These are phyloP conservation scores for Rhea pennata DNA, from an alignment of 2,113 vertebrate species.

Conservation along the genomic window DNA sequence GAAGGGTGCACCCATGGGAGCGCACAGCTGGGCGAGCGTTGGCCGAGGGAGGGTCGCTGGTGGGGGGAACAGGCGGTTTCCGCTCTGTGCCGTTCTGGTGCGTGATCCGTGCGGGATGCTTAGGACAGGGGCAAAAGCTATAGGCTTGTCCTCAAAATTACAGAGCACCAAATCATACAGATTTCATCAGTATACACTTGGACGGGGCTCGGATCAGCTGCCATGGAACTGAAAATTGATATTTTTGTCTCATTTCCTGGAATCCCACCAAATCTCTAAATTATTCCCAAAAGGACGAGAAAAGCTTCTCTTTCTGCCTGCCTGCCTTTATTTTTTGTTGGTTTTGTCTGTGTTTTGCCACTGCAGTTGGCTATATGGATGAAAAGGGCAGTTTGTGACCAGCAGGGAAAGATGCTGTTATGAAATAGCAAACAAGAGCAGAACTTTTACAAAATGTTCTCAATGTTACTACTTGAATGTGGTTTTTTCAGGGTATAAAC, in stretches of 20 bases:
- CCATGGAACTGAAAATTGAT: background rate
- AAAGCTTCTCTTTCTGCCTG: background rate
- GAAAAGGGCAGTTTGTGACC: constrained; percentile 30
- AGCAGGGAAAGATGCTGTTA: background rate
- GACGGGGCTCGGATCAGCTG: background rate
- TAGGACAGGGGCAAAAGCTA: background rate
- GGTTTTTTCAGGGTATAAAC: background rate
- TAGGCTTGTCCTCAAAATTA: background rate
- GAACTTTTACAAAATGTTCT: background rate
- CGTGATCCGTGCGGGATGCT: background rate
- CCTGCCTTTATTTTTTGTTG: constrained; percentile 12
- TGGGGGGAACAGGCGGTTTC: background rate
- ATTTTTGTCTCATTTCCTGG: constrained; percentile 8
- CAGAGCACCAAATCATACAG: background rate
- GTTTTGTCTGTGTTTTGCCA: constrained; percentile 10
- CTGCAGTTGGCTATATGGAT: background rate
- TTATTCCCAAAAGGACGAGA: constrained; percentile 3
- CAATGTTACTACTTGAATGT: background rate
- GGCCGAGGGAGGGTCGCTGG: background rate
- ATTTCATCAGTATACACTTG: background rate
- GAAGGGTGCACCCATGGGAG: no score
- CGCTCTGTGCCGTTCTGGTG: background rate
- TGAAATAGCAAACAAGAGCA: background rate
- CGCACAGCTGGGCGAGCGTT: background rate
- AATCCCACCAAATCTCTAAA: constrained; percentile 3